Base-by-base conservation (phyloP, 2,113 vertebrate genomes). In the Trogon surrucura region DNA sequence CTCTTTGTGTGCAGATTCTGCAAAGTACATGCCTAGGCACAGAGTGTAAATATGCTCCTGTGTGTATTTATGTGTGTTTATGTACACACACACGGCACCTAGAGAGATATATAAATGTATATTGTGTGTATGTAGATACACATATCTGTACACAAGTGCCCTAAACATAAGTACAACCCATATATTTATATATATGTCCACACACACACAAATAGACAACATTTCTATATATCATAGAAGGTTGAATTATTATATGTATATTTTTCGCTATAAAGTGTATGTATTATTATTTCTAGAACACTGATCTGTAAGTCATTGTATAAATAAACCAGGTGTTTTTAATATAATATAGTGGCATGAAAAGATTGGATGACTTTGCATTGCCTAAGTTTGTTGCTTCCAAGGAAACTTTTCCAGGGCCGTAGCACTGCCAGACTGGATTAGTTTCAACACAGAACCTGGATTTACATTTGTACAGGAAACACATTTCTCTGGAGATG, bases 261-360 rank as follows among this genome's bases (percentile, higher is more conserved):
- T 98, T 98, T 98, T 98, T 98, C 98, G 98, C 98, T 98, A 98
- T 98, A 96, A 97, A 97, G 83, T 97, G 97, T 97, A 98, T 98
- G 97, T 98, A 98, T 98, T 97, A 89, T 97, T 97, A 84, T 98
- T 98, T 97, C 96, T 97, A 97, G 97, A 91, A 94, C 81, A 66
- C 81, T 96, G 94, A 96, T 97, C 97, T 98, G 96, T 98, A 98
- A 99, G 96, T 98, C 98, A 97, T 97, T 98, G 98, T 98, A 98
- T 98, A 98, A 99, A 98, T 98, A 98, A 96, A 97, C 86, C 97
- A 98, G 95, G 98, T 98, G 96, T 97, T 98, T 98, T 97, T 98
- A 98, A 98, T 98, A 97, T 98, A 97, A 97, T 93, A 77, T 47
- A 94, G 93, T 81, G 91, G 92, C 96, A 97, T 94, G 93, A 91